Percentiles rank a stretch among this genome's conserved stretches.
Evolutionary conservation across 1,140 invertebrate genomes (phyloP).

Genomic region (Ephestia elutella): DNA sequence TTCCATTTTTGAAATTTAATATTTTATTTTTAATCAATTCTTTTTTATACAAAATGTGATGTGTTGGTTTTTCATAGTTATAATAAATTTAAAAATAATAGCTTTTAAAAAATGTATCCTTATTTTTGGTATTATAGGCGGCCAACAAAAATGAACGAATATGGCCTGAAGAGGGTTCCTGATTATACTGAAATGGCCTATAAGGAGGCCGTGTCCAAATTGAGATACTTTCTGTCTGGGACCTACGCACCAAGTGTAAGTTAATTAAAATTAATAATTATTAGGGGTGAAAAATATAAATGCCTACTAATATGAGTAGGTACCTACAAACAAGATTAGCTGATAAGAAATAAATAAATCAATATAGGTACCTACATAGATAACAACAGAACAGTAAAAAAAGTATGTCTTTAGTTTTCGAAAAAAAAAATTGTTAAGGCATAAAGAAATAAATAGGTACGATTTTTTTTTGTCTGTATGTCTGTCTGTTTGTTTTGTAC

Average conservation of each 20-base stretch:
- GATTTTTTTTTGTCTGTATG: too few species aligned
- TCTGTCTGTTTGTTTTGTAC: too few species aligned
- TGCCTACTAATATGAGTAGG: too few species aligned
- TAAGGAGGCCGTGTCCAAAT: conserved; percentile 84
- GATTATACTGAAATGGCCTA: conserved; percentile 89
- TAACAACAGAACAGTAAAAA: too few species aligned
- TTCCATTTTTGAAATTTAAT: conserved; percentile 20
- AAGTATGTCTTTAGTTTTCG: too few species aligned
- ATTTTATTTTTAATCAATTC: conserved; percentile 6
- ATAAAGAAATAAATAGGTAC: too few species aligned
- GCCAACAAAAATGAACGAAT: conserved; percentile 65
- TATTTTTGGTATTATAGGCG: conserved; percentile 54
- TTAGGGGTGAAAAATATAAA: too few species aligned
- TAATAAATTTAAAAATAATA: too few species aligned
- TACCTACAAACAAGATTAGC: too few species aligned
- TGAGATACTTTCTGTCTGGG: conserved; percentile 84
- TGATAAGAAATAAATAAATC: too few species aligned
- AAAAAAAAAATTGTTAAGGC: too few species aligned
- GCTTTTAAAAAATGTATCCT: conserved; percentile 39
- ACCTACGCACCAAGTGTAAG: conserved; percentile 79
- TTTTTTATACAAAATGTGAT: conserved; percentile 26
- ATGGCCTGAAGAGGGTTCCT: conserved; percentile 76
- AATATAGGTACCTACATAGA: too few species aligned
- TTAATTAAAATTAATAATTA: conserved; percentile 15
- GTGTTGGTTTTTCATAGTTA: conserved; percentile 2